Percentiles rank a stretch among this genome's conserved stretches.
Conservation (phyloP, 1,140 invertebrate genomes). For the Chymomyza costata region DNA sequence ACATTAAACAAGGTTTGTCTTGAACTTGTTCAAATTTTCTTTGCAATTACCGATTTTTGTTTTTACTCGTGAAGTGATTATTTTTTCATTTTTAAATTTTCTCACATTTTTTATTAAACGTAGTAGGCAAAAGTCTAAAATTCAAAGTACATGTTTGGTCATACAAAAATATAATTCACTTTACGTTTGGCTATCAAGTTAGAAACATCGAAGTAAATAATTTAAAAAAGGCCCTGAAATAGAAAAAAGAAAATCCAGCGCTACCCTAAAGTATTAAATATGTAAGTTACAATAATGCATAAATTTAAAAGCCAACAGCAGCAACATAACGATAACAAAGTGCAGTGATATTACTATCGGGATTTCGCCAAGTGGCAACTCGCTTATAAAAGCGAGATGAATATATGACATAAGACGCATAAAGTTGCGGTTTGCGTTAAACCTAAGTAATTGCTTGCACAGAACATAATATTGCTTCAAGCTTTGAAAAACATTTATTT, state of each 20-base stretch:
- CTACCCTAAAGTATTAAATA: too few species aligned
- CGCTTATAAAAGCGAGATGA: conserved; percentile 9
- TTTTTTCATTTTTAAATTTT: conserved; percentile 2
- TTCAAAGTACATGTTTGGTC: background rate
- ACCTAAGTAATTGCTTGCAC: too few species aligned
- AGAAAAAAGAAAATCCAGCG: conserved; percentile 12
- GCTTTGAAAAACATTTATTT: too few species aligned
- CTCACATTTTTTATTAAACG: too few species aligned
- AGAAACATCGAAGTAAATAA: conserved; percentile 10
- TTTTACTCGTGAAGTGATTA: conserved; percentile 32
- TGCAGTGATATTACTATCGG: too few species aligned
- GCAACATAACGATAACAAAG: too few species aligned
- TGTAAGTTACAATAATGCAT: too few species aligned
- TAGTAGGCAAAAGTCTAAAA: conserved; percentile 2
- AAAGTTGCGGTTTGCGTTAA: conserved; percentile 14
- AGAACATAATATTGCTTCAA: too few species aligned
- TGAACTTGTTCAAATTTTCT: conserved; percentile 37
- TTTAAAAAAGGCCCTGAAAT: too few species aligned
- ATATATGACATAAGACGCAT: background rate
- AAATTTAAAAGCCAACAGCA: too few species aligned
- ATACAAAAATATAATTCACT: conserved; percentile 8
- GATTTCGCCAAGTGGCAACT: conserved; percentile 2
- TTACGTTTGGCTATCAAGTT: conserved; percentile 21
- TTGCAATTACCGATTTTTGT: too few species aligned
- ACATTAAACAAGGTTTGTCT: conserved; percentile 35